These are phyloP conservation scores for Mesochorus sp. DNA, from an alignment of 2,888 invertebrate genomes.

Conservation along the genomic window DNA sequence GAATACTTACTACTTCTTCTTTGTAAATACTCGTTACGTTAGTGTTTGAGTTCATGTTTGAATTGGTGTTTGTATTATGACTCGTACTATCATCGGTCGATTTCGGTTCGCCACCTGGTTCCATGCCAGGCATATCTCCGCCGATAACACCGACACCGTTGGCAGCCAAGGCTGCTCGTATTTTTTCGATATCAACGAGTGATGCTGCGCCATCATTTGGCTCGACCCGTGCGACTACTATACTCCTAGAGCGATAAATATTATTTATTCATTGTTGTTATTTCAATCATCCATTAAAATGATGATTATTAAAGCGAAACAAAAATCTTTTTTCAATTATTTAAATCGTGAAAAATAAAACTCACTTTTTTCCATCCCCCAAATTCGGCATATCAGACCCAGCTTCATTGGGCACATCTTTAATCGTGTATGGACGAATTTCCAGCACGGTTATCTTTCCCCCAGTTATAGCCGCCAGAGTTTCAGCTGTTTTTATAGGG, in stretches of 20 bases:
- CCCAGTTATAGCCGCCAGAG: constrained; percentile 90
- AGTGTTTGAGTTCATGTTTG: constrained; percentile 62
- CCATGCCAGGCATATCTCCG: constrained; percentile 66
- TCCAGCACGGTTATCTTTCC: constrained; percentile 90
- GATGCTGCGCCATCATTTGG: constrained; percentile 74
- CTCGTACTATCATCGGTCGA: constrained; percentile 47
- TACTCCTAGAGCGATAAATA: constrained; percentile 70
- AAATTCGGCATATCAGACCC: constrained; percentile 59
- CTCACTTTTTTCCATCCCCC: constrained; percentile 73
- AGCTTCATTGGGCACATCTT: constrained; percentile 64
- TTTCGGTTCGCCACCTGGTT: constrained; percentile 50
- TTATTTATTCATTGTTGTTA: background rate
- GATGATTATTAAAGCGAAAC: background rate
- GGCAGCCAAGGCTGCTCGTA: constrained; percentile 76
- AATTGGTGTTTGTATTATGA: constrained; percentile 58
- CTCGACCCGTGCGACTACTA: constrained; percentile 79
- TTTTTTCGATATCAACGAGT: constrained; percentile 79
- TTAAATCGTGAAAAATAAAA: background rate
- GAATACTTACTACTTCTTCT: constrained; percentile 75
- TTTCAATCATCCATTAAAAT: background rate
- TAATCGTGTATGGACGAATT: constrained; percentile 86
- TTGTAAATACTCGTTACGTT: constrained; percentile 65
- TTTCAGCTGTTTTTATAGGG: constrained; percentile 88
- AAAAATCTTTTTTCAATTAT: background rate
- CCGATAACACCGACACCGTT: constrained; percentile 79